Base-by-base conservation (phyloP, 2,888 invertebrate species). In the Chalcosyrphus nemorum region DNA sequence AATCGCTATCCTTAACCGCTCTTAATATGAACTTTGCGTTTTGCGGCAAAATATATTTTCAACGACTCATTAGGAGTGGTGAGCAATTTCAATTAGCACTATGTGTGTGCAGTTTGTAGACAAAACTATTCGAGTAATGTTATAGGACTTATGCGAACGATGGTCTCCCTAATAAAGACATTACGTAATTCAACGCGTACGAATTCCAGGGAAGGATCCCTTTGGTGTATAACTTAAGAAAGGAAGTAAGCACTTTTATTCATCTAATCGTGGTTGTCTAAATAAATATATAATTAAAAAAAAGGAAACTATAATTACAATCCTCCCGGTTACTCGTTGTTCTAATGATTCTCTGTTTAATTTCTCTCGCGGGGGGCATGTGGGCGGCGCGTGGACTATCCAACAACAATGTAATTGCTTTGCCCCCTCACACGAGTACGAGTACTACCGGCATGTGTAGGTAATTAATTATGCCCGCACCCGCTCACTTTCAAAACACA, bases 381-480 rank as follows among this genome's bases (percentile, higher is more conserved):
- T 68, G 66, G 76, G 71, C 76, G 75, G 52, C 45, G 35, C 32
- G 32, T 17, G 19, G 29, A 71, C 57, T 52, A 41, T 32, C 38
- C 13, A 45, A n/a, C n/a, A n/a, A 11, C 27, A 32, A 56, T 70
- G 65, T 82, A 84, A 84, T 75, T 70, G 66, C 57, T 52, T 54
- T 74, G 71, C 47, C 68, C 59, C 52, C 57, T 56, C n/a, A n/a
- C n/a, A n/a, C n/a, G n/a, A n/a, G n/a, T n/a, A n/a, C n/a, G n/a
- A n/a, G n/a, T 56, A 63, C 56, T 56, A 70, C 78, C 68, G 74
- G 63, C 74, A 80, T 71, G 74, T 52, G 61, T 80, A 75, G 43
- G 80, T 75, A 75, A 84, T 80, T 74, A 65, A 80, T 84, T 65
- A 80, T 65, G 21, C 63, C 77, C 65, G 68, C 78, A 70, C 80